Base-by-base conservation (phyloP, 2,113 vertebrate species). In the Cephalopterus ornatus region DNA sequence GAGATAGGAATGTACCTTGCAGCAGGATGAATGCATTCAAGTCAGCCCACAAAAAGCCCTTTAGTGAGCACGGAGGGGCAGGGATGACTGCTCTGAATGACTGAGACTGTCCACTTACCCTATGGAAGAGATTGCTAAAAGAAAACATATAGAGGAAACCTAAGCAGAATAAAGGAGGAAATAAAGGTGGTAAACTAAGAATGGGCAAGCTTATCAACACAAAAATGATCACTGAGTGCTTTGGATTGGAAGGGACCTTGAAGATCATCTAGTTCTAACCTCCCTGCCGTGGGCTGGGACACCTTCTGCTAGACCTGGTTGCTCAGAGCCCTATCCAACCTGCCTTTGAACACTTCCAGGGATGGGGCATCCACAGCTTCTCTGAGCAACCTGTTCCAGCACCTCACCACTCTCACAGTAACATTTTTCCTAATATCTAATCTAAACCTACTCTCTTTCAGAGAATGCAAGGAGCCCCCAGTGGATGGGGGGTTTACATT, bases 401-500 rank as follows among this genome's bases (percentile, higher is more conserved):
- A 19, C 22, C 49, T 53, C 49, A 23, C 6, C 30, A 32, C 4
- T 5, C 55, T 23, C 55, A 71, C 12, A 56, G n/a, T 5, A 33
- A 37, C 27, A 4, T 32, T 33, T 9, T 19, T 32, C 10, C 14
- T 41, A 3, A 13, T 41, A 49, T 20, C 47, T 49, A 28, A 70
- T 20, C 32, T 42, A 56, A 70, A 70, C 8, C 30, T 63, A 3
- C 35, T 49, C 41, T 32, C 14, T 76, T 22, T 49, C 56, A 77
- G 55, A 63, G 22, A 49, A 56, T 32, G 9, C 42, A 41, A 47
- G n/a, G 6, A 28, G 6, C 27, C 24, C 23, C 55, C 24, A 62
- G 46, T 18, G 59, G 33, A 23, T 14, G 24, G 5, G 6, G 6
- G 1, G 2, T 39, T 86, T 42, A 12, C 1, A 0, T 42, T 76